Evolutionary conservation across 2,113 vertebrate species (phyloP), one percentile per base, ranked within the genome.

Genomic region (Pachycephala philippinensis): DNA sequence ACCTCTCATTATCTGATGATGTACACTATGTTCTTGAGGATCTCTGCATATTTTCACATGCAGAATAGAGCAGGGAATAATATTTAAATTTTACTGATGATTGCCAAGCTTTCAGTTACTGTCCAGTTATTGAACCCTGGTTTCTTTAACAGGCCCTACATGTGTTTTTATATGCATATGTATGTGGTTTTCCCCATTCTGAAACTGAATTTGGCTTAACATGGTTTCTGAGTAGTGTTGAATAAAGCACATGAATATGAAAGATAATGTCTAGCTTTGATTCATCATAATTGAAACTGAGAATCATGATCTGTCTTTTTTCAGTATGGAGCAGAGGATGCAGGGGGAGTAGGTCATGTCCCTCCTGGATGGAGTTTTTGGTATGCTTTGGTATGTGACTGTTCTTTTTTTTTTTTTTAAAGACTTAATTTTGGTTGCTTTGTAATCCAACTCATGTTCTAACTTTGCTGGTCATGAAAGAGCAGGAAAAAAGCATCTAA

Each of bases 291-390:
- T 13, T 76, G 65, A 79, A 94, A 63, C 23, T 44, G 26, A 54
- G 69, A 93, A 37, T 94, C 69, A 75, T 12, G 18, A 24, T 74
- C 31, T 69, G 3, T 84, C 28, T 93, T 31, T 95, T 95, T 95
- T 61, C 96, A 99, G 99, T 99, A 99, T 2, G 99, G 99, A 44
- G 98, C 98, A 94, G 95, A 98, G 3, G 98, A 98, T 80, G 99
- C 99, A 49, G 99, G 99, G 21, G 99, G 99, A 45, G 95, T 99
- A 54, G 98, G 98, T 76, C 99, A 99, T 0, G 97, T 99, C 19
- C 99, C 99, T 75, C 98, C 98, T 31, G 99, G 99, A 76, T 99
- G 99, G 99, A 99, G 96, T 97, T 98, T 99, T 89, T 99, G 99
- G 99, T 98, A 99, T 71, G 99, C 99, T 54, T 97, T 99, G 99